Evolutionary conservation across 1,140 invertebrate species (phyloP), one percentile per base, ranked within the genome.

Genomic region (Metopolophium dirhodum): DNA sequence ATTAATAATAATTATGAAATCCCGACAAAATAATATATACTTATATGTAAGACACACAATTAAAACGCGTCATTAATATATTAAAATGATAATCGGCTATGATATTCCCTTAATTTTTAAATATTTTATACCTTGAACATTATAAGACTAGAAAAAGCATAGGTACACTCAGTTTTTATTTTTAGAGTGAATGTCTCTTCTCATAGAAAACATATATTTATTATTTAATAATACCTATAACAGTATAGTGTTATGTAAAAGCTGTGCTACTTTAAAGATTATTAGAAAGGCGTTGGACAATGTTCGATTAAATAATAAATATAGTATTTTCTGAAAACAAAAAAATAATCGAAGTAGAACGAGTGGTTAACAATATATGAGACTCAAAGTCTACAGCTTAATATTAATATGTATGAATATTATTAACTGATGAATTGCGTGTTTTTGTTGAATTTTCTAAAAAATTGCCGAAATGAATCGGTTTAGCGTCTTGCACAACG

Each of bases 261-360:
- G 37, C 88, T 90, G 88, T 90, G 88, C 54, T 90, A 90, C 88
- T 61, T 51, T 90, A 61, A 57, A 41, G 88, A 90, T 57, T 90
- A 61, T 90, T 90, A 90, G 88, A 90, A 90, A 90, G 88, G 88
- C 14, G 57, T 90, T 30, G 54, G 35, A 90, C 54, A 57, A 61
- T 61, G 37, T 90, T 61, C 41, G 88, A 90, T 90, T 90, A 90
- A 90, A 90, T 90, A 90, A 90, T 90, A 77, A 77, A n/a, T 18
- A 77, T 18, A n/a, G 30, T 77, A 61, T 41, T 90, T 90, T 61
- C 88, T 90, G 51, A 41, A 90, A 61, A 90, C 2, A 41, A 57
- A 57, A 41, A 57, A 41, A 37, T 83, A 41, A 77, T n/a, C 6
- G 14, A 77, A n/a, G 61, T 77, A 77, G 30, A 77, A 68, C 61